Evolutionary conservation across 1,140 invertebrate genomes (phyloP).

Genomic region (Pantala flavescens): DNA sequence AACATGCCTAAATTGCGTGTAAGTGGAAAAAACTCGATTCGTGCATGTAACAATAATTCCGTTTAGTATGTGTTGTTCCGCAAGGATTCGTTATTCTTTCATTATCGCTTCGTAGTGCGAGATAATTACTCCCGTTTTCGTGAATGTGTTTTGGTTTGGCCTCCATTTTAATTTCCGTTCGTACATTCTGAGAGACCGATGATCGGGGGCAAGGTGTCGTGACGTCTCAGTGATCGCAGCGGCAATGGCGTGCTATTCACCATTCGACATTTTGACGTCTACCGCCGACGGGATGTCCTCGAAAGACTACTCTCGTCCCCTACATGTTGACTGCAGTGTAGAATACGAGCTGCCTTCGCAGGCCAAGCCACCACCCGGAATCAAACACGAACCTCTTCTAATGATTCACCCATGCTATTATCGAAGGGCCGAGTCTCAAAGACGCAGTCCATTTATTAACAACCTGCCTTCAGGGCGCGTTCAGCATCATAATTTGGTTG

Average conservation of each 20-base stretch:
- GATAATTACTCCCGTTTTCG: no score
- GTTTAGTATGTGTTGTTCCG: no score
- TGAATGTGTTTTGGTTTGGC: no score
- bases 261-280: not conserved
- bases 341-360: constrained; percentile 74
- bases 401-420: constrained; percentile 82
- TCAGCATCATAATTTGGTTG: constrained; percentile 26
- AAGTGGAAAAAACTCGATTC: no score
- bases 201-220: no score
- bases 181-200: no score
- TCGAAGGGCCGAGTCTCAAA: constrained; percentile 62
- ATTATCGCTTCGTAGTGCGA: no score
- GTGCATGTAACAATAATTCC: no score
- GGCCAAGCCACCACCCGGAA: constrained; percentile 65
- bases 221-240: no score
- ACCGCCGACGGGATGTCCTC: constrained; percentile 26
- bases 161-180: no score
- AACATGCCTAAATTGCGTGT: no score
- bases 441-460: constrained; percentile 62
- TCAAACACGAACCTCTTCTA: constrained; percentile 59
- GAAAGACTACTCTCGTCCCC: constrained; percentile 64
- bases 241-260: not conserved
- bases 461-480: constrained; percentile 41
- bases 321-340: constrained; percentile 74
- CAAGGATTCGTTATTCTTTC: no score